These are phyloP conservation scores for Tamias sibiricus DNA, from an alignment of 2,113 vertebrate genomes.

Conservation along the genomic window DNA sequence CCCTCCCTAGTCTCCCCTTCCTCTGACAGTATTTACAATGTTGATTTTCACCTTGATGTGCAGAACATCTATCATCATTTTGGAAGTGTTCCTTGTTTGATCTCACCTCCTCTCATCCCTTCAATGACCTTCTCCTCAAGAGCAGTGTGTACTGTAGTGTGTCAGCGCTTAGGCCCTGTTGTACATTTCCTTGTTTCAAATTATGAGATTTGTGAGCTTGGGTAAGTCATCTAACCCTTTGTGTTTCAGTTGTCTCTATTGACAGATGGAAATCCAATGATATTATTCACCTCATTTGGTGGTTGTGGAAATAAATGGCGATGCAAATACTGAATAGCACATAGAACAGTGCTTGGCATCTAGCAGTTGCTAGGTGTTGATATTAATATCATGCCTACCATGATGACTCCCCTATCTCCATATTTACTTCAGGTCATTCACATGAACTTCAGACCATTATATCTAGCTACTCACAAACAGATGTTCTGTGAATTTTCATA, in stretches of 20 bases:
- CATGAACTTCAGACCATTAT: too few species aligned
- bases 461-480: too few species aligned
- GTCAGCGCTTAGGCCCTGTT: background rate
- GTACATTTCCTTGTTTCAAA: background rate
- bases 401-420: too few species aligned
- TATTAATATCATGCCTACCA: too few species aligned
- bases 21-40: background rate
- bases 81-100: background rate
- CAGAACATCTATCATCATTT: background rate
- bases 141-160: background rate
- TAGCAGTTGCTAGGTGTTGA: too few species aligned
- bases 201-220: background rate
- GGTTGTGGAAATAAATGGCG: too few species aligned
- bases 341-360: too few species aligned
- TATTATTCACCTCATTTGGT: too few species aligned
- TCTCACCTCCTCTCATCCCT: background rate
- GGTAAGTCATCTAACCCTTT: background rate
- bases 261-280: background rate
- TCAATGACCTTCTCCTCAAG: background rate
- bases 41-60: background rate
- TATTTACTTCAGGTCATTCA: too few species aligned
- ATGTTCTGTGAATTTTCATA: too few species aligned
- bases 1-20: background rate
- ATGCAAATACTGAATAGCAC: too few species aligned
- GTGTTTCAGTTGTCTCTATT: background rate